phyloP scores from a whole-genome alignment of 2,113 vertebrate genomes.

The Chrysemys picta region DNA sequence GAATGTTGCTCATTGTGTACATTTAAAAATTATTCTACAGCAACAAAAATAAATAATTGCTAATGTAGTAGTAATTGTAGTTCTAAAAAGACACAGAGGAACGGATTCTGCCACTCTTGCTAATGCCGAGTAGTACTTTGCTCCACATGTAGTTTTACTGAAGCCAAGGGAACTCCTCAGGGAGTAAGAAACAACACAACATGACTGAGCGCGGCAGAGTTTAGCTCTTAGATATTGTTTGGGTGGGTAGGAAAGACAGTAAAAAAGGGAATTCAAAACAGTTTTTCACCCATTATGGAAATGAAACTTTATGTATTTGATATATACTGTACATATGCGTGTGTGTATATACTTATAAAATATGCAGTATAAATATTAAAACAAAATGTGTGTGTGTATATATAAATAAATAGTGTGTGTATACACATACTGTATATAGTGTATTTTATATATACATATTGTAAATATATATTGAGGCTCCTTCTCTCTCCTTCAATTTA shows the following conservation, averaged over 20 bases:
- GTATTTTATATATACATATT: not conserved
- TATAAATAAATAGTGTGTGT: too few relatives aligned
- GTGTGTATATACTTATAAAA: not conserved
- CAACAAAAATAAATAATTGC: not conserved
- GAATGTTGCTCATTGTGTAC: not conserved
- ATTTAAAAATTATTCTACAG: not conserved
- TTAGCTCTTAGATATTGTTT: constrained; percentile 18
- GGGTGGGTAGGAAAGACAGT: not conserved
- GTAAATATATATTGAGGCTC: not conserved
- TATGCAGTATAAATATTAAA: not conserved
- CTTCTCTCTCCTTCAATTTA: not conserved
- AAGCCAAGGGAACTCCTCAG: not conserved
- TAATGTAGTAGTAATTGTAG: not conserved
- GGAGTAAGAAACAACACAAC: not conserved
- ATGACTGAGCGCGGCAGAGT: not conserved
- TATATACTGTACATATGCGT: not conserved
- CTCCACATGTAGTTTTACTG: not conserved
- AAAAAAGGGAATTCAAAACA: not conserved
- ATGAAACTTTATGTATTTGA: not conserved
- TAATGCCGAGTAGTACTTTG: not conserved
- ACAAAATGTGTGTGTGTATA: not conserved
- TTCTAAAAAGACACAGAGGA: not conserved
- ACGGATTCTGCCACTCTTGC: not conserved
- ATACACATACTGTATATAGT: not conserved
- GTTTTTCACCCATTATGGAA: not conserved